Evolutionary conservation across 92 coral and sea anemone species (phyloP).

Genomic region (Umimayanthus kanabou): DNA sequence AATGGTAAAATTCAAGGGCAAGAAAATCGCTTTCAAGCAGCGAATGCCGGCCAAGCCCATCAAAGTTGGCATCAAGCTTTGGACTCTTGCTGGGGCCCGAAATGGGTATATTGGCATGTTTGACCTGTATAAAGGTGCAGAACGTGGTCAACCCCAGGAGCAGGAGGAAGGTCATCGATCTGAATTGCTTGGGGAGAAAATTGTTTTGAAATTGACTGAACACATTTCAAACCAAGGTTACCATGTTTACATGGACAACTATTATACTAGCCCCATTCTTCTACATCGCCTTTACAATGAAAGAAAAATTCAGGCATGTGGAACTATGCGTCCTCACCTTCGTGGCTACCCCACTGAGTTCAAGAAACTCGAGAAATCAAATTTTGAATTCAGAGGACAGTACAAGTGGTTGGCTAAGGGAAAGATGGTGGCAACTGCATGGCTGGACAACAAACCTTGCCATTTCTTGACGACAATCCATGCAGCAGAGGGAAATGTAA

Average conservation of each 20-base stretch:
- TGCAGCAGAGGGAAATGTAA: no score
- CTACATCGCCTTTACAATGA: not conserved
- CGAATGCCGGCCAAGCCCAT: slow-evolving; percentile 22
- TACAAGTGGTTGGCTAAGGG: no score
- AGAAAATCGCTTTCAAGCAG: slow-evolving; percentile 5
- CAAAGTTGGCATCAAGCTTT: slow-evolving; percentile 25
- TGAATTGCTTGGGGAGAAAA: no score
- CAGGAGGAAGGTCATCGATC: no score
- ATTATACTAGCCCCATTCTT: not conserved
- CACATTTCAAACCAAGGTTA: not conserved
- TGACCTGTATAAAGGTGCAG: slow-evolving; percentile 6
- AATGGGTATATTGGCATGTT: slow-evolving; percentile 2
- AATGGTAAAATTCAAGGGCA: not conserved
- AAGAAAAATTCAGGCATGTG: not conserved
- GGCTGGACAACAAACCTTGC: no score
- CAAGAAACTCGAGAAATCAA: no score
- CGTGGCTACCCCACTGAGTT: not conserved
- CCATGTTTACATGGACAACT: not conserved
- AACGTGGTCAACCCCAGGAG: slow-evolving; percentile 17
- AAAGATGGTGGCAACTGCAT: no score
- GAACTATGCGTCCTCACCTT: not conserved
- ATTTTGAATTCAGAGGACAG: no score
- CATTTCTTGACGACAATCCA: no score
- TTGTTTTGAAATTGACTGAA: no score
- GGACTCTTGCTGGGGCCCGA: slow-evolving; percentile 12